Evolutionary conservation across 2,888 invertebrate species (phyloP), one percentile per base, ranked within the genome.

Genomic region (Polyommatus iphigenia): DNA sequence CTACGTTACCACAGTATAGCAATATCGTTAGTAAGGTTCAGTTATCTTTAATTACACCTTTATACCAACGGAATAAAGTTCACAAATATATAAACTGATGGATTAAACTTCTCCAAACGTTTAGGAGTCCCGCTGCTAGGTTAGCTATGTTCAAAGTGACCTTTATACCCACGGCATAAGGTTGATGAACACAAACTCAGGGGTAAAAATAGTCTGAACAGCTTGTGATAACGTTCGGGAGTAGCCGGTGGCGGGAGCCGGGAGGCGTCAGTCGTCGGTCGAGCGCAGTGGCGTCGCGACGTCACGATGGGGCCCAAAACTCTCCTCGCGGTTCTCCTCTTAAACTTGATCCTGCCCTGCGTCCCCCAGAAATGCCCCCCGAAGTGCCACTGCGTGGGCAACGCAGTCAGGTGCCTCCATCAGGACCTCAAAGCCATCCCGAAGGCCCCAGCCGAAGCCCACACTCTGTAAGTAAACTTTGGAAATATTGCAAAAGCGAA

Each of bases 401-500:
- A 85, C 80, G 85, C 88, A 80, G 87, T 91, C 46, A 85, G 88
- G 5, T 92, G 92, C 81, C 83, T 91, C 41, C 89, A 88, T 77
- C 88, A 89, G 80, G 87, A 87, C 79, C 83, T 92, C 81, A 83
- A 83, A 79, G 84, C 84, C 41, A 85, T 91, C 59, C 92, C 92
- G 79, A 86, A 85, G 79, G 83, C 87, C 15, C 85, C 91, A 71
- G 77, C 83, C 73, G 89, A 91, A 77, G 87, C 88, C n/a, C 87
- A 89, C 81, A 91, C 90, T 20, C 84, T 92, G 92, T 92, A 85
- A 91, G 92, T 92, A 83, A 83, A 82, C 79, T 84, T 82, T 81
- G 73, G 71, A 71, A 77, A 71, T 72, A 24, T 72, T 41, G 78
- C 82, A 81, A 81, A 82, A 79, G 82, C 81, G 81, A 83, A 77